Evolutionary conservation across 2,113 vertebrate genomes (phyloP).

Genomic region (Rhinichthys klamathensis): DNA sequence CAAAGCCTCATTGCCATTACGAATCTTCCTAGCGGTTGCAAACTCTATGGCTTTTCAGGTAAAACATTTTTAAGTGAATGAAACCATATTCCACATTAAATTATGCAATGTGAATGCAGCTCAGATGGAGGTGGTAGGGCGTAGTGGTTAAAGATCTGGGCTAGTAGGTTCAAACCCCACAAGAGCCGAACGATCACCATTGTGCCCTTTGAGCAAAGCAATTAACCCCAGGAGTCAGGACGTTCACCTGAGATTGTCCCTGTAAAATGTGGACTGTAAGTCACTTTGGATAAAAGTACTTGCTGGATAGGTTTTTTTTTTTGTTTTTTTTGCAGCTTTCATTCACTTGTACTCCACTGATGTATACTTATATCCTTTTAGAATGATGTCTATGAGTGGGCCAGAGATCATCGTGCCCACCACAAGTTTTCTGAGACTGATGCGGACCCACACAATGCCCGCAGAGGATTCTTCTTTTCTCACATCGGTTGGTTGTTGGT

Average conservation of each 20-base stretch:
- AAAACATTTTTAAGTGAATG: conserved; percentile 46
- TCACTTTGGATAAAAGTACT: not conserved
- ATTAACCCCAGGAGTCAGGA: not conserved
- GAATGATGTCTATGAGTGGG: conserved; percentile 93
- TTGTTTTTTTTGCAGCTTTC: no score
- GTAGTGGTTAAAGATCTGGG: not conserved
- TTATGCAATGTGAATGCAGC: not conserved
- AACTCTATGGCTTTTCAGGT: conserved; percentile 95
- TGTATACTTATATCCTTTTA: conserved; percentile 61
- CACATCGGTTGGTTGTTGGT: conserved; percentile 93
- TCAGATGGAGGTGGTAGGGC: not conserved
- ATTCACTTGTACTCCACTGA: not conserved
- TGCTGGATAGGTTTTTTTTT: not conserved
- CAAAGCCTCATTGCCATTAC: conserved; percentile 85
- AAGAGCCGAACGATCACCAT: not conserved
- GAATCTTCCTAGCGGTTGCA: conserved; percentile 81
- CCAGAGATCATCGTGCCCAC: conserved; percentile 89
- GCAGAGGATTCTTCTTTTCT: conserved; percentile 91
- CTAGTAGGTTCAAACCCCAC: not conserved
- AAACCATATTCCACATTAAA: not conserved
- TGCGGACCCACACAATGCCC: conserved; percentile 89
- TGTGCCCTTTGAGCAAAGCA: not conserved
- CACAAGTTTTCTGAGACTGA: conserved; percentile 95
- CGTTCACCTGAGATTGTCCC: not conserved
- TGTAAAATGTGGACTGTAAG: conserved; percentile 10